Conservation (phyloP, 2,113 vertebrate genomes). For the Aspiorhynchus laticeps region DNA sequence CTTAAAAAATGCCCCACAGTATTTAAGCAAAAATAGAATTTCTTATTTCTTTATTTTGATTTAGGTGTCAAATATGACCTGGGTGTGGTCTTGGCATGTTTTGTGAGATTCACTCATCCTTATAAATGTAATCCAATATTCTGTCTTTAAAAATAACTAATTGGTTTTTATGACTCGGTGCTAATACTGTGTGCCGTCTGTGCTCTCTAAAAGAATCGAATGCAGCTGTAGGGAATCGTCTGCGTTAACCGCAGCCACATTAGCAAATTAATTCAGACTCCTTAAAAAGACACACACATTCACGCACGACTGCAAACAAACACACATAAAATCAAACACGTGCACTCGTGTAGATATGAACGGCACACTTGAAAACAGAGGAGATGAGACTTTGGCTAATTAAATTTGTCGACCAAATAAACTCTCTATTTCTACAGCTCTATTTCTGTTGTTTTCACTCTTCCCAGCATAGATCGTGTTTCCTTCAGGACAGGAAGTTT, state of each 20-base stretch:
- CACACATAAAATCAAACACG: conserved; percentile 24
- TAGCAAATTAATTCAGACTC: conserved; percentile 38
- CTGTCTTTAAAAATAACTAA: background rate
- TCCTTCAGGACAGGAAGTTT: conserved; percentile 31
- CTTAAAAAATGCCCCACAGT: background rate
- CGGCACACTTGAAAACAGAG: background rate
- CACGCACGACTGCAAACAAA: conserved; percentile 40
- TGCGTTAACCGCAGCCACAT: conserved; percentile 8
- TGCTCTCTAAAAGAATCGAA: conserved; percentile 42
- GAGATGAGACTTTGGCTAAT: background rate
- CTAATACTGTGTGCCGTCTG: background rate
- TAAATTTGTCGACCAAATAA: background rate
- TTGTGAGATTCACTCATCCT: background rate
- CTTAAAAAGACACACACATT: conserved; percentile 27
- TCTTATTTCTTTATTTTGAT: background rate
- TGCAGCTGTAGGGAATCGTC: conserved; percentile 9
- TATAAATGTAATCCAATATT: background rate
- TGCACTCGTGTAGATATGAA: background rate
- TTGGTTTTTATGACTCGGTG: background rate
- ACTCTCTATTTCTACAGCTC: conserved; percentile 1
- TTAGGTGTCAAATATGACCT: background rate
- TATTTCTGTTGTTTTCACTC: background rate
- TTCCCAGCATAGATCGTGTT: conserved; percentile 21
- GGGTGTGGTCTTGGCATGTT: background rate
- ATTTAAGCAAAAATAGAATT: background rate